Base-by-base conservation (phyloP, 2,113 vertebrate genomes). In the Amphilophus citrinellus region DNA sequence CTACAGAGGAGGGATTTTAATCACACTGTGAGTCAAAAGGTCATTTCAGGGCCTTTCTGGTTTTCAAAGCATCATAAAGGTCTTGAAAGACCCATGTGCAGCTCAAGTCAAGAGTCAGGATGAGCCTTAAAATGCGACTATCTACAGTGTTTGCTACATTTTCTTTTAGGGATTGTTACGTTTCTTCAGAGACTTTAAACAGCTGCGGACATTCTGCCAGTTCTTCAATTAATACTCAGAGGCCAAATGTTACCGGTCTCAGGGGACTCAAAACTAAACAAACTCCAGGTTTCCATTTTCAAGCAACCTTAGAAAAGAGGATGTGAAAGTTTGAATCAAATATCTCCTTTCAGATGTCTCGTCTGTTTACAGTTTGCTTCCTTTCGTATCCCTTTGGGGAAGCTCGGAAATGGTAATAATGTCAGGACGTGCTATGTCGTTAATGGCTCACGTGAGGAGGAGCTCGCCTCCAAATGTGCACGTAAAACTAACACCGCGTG, bases 271-370 rank as follows among this genome's bases (percentile, higher is more conserved):
- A 94, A 92, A 76, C 82, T 84, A 96, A 95, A 94, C 92, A 94
- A 93, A 92, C 50, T 66, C 84, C 75, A 91, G 93, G 90, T 95
- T 95, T 95, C 89, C 73, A 89, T 87, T 95, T 95, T 93, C 93
- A 92, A 94, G 93, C 83, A 89, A 83, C 83, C 82, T 87, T 35
- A 78, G 86, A 88, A 79, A 91, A 91, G 83, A 92, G 83, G 81
- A 92, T 90, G 91, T 91, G 92, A 93, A 91, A 90, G 88, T 93
- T 94, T 93, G 89, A 94, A 93, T 94, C 85, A 91, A 93, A 94
- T 92, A 87, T 91, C 86, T 90, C 89, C 84, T 92, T 89, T 94
- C 91, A 93, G 84, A 92, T 93, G 93, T 90, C 91, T 90, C 39
- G 56, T 93, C 90, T 95, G 94, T 94, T 95, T 95, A 95, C 88